These are phyloP conservation scores for Temnothorax rugatulus DNA, from an alignment of 2,888 invertebrate species.

Conservation along the genomic window DNA sequence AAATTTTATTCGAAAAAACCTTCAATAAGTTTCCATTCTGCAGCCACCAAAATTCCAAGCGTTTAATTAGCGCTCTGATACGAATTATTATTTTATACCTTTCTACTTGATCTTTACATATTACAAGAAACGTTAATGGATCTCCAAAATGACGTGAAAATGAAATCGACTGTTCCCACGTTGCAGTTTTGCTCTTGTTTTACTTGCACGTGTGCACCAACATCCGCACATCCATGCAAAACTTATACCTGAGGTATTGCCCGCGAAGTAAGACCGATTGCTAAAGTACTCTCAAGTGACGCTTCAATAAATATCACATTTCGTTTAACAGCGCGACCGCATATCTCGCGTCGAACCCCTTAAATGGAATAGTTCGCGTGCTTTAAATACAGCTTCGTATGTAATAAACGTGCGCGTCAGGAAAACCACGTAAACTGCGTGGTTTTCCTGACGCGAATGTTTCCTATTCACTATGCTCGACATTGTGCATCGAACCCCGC, in stretches of 20 bases:
- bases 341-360: background rate
- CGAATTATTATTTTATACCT: background rate
- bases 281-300: background rate
- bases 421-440: background rate
- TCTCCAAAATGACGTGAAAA: background rate
- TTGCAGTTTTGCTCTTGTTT: background rate
- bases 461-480: constrained; percentile 8
- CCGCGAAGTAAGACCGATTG: background rate
- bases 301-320: constrained; percentile 18
- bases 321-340: background rate
- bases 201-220: background rate
- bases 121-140: background rate
- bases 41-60: background rate
- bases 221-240: background rate
- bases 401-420: background rate
- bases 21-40: background rate
- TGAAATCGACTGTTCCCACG: background rate
- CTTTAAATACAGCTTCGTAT: constrained; percentile 11
- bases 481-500: background rate
- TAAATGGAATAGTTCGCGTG: constrained; percentile 8
- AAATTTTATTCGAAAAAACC: background rate
- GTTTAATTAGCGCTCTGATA: background rate
- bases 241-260: background rate
- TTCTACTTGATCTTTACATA: background rate
- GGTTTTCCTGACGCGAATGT: background rate